Evolutionary conservation across 2,113 vertebrate genomes (phyloP), one percentile per base, ranked within the genome.

Genomic region (Nasalis larvatus): DNA sequence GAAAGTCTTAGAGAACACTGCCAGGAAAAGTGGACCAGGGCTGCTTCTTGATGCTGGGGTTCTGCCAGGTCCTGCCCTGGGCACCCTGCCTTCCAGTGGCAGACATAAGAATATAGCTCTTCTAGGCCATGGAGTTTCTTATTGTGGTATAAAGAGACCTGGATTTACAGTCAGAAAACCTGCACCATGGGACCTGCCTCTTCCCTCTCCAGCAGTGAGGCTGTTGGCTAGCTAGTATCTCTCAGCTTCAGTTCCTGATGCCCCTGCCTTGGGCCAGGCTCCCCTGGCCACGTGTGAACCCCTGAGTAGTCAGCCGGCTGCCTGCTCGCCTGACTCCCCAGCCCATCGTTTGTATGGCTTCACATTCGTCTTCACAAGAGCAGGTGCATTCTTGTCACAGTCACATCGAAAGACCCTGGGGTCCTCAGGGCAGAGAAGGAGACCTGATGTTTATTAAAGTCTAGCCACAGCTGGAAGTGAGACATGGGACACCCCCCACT

Each of bases 81-180:
- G n/a, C 17, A 5, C 89, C 20, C 56, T 91, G 86, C 89, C 95
- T 95, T 92, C 92, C 20, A 78, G 54, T 94, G 96, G 91, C 91
- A 76, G 71, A 52, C 32, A 8, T 0, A 23, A 74, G 85, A 96
- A 47, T 76, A n/a, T 23, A 4, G 37, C 68, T 81, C 60, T 74
- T 35, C 58, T 2, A 0, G 32, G n/a, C 32, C 4, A 1, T 3
- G 0, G 13, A 37, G 12, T 23, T 37, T n/a, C 49, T 13, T 7
- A 11, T 9, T 7, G 60, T 4, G 32, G 27, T 37, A 0, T 1
- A 6, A 8, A 30, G 90, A 52, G 35, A 16, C 37, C 4, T 2
- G 80, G 58, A 77, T 52, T 74, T 49, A n/a, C 42, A 81, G 18
- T 74, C 83, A 60, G 92, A 91, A 60, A 23, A 8, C 37, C 37